Conservation (phyloP, 2,888 invertebrate genomes). For the Himalopsyche tibetana region DNA sequence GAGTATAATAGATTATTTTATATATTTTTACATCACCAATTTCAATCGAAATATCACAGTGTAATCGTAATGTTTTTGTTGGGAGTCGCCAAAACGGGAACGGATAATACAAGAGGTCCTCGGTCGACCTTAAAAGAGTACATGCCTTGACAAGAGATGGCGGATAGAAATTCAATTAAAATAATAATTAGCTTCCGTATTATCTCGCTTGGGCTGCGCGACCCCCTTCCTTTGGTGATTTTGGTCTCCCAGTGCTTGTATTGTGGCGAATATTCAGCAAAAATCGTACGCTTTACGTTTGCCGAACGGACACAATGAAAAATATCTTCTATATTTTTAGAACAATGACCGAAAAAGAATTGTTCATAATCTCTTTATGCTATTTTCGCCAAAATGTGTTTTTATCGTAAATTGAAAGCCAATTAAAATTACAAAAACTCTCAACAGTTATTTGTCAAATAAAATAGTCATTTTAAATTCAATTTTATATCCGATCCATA, state of each 20-base stretch:
- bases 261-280: slow-evolving; percentile 27
- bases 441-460: too few species aligned
- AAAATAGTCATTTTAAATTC: too few species aligned
- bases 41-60: not conserved
- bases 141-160: slow-evolving; percentile 46
- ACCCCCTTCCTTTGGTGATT: slow-evolving; percentile 45
- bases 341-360: slow-evolving; percentile 16
- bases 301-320: slow-evolving; percentile 35
- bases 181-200: slow-evolving; percentile 64
- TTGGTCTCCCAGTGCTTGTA: slow-evolving; percentile 1
- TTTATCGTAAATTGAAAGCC: not conserved
- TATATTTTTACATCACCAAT: not conserved
- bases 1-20: too few species aligned
- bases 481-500: too few species aligned
- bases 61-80: not conserved
- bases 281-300: slow-evolving; percentile 32
- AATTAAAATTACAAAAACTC: not conserved
- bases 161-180: slow-evolving; percentile 65
- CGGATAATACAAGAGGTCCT: slow-evolving; percentile 1
- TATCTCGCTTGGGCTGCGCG: slow-evolving; percentile 60
- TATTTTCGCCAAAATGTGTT: not conserved
- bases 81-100: not conserved
- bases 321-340: slow-evolving; percentile 31
- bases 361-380: slow-evolving; percentile 24
- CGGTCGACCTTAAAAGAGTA: slow-evolving; percentile 42